phyloP scores from a whole-genome alignment of 2,797 vertebrate species.

The Coilia nasus region DNA sequence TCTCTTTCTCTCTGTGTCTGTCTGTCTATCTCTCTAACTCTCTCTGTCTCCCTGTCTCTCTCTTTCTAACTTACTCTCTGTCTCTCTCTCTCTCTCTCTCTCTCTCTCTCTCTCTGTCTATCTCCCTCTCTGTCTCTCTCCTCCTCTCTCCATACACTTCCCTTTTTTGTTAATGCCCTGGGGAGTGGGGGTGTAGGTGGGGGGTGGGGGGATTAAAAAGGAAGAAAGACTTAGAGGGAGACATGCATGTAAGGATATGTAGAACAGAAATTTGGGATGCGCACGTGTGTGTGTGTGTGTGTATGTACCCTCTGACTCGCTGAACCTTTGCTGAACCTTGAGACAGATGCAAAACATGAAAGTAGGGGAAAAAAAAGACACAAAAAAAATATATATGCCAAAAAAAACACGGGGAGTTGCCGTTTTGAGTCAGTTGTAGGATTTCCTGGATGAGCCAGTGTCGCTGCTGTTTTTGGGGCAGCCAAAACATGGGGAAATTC shows the following conservation, averaged over 20 bases:
- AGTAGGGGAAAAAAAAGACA: constrained; percentile 37
- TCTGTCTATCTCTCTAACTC: neutral
- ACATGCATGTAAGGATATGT: neutral
- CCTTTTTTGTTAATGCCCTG: neutral
- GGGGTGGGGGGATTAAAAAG: neutral
- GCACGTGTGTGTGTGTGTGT: neutral
- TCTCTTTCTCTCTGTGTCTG: no score
- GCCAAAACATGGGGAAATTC: constrained; percentile 41
- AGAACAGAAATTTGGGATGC: neutral
- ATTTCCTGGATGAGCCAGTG: constrained; percentile 57
- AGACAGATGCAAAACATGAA: constrained; percentile 48
- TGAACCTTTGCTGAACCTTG: constrained; percentile 54
- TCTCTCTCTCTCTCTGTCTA: neutral
- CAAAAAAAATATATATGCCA: constrained; percentile 29
- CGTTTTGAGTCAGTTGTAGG: constrained; percentile 49
- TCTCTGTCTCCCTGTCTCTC: neutral
- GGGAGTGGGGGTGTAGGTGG: neutral
- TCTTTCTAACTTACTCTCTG: neutral
- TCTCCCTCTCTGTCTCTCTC: neutral
- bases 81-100: neutral
- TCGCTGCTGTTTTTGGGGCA: constrained; percentile 43
- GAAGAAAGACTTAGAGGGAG: neutral
- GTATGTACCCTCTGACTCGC: constrained; percentile 34
- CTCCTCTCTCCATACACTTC: neutral
- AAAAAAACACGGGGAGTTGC: constrained; percentile 40